Conservation (phyloP, 2,113 vertebrate genomes). For the Nymphicus hollandicus region DNA sequence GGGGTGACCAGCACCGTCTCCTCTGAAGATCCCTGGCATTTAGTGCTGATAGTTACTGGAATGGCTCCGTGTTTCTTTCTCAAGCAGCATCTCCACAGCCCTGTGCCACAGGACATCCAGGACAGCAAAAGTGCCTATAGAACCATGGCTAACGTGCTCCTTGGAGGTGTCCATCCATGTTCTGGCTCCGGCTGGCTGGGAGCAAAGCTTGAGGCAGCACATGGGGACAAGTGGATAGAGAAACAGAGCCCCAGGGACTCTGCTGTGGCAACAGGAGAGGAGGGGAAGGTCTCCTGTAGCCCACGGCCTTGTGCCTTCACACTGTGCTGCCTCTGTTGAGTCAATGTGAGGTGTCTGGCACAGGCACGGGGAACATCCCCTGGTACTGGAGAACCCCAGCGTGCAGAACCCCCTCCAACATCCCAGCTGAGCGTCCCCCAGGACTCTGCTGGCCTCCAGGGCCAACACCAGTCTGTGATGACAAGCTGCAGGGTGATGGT, state of each 20-base stretch:
- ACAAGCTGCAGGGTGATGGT: background rate
- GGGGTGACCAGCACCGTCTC: background rate
- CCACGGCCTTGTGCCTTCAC: background rate
- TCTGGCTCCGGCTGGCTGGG: background rate
- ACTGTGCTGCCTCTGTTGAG: background rate
- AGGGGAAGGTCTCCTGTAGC: background rate
- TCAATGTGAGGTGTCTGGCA: background rate
- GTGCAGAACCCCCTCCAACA: background rate
- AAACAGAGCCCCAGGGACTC: background rate
- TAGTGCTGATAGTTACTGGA: background rate
- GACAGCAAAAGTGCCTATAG: background rate
- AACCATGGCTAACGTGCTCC: background rate
- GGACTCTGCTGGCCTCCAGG: background rate
- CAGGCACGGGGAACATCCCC: background rate
- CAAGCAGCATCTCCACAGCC: background rate
- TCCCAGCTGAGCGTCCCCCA: background rate
- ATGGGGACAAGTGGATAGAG: background rate
- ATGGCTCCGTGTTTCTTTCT: background rate
- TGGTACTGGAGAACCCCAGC: background rate
- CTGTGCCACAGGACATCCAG: background rate
- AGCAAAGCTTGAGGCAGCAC: background rate
- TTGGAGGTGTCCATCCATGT: background rate
- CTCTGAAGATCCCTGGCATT: background rate
- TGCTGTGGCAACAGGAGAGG: background rate
- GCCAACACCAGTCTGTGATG: background rate